Conservation (phyloP, 1,140 invertebrate genomes). For the Neodiprion fabricii region DNA sequence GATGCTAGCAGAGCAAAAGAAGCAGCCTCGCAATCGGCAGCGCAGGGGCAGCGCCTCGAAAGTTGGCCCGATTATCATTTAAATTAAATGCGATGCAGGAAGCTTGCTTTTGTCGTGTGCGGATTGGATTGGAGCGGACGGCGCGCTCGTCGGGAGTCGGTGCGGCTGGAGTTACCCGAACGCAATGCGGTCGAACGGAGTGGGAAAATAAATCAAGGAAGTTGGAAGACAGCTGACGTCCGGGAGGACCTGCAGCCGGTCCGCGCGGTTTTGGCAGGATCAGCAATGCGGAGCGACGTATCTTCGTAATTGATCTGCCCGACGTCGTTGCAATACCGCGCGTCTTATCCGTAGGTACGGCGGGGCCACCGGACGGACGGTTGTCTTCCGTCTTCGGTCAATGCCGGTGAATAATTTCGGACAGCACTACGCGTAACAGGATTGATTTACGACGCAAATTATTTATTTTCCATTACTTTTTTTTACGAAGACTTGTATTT, state of each 20-base stretch:
- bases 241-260: background rate
- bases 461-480: background rate
- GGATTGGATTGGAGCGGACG: background rate
- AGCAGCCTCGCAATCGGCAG: background rate
- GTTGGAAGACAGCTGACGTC: background rate
- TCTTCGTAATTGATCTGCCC: background rate
- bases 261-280: constrained; percentile 1
- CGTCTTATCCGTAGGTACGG: background rate
- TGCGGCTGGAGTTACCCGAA: no score
- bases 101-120: background rate
- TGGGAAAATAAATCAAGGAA: background rate
- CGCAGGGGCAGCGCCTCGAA: no score
- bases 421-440: background rate
- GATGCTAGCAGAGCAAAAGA: constrained; percentile 2
- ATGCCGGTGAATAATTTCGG: constrained; percentile 4
- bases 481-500: background rate
- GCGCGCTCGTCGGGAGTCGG: no score
- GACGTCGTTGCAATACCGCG: background rate
- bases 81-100: background rate
- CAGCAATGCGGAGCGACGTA: background rate
- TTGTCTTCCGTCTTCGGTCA: constrained; percentile 1
- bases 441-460: constrained; percentile 6
- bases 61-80: background rate
- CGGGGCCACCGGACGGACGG: background rate
- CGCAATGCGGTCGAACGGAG: no score